Conservation (phyloP, 2,797 vertebrate species). For the Clamator glandarius region DNA sequence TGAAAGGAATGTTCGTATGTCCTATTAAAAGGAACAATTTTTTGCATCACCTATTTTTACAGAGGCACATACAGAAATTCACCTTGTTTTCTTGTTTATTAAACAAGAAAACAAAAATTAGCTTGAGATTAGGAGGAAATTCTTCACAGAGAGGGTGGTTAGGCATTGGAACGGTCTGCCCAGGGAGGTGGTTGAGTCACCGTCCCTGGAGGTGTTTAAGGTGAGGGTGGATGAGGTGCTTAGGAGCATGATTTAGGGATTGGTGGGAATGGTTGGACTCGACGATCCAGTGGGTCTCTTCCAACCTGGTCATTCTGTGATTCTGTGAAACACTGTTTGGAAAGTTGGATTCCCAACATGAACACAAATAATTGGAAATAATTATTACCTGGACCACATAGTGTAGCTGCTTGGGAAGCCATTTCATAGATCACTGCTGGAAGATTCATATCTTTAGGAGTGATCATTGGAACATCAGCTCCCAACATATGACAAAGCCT, state of each 20-base stretch:
- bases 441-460: conserved; percentile 82
- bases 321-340: neutral
- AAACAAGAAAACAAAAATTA: too few relatives aligned
- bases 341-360: neutral
- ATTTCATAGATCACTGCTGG: conserved; percentile 86
- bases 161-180: too few relatives aligned
- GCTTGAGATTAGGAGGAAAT: too few relatives aligned
- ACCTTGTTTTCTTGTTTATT: neutral
- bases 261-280: too few relatives aligned
- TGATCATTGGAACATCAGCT: conserved; percentile 84
- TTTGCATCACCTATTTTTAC: neutral
- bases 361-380: neutral
- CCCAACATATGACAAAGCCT: conserved; percentile 91
- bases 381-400: conserved; percentile 88
- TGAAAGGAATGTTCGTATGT: neutral
- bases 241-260: too few relatives aligned
- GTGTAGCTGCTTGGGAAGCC: conserved; percentile 88
- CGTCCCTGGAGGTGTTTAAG: too few relatives aligned
- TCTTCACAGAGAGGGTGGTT: too few relatives aligned
- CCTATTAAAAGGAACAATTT: neutral
- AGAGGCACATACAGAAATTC: neutral
- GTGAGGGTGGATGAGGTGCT: too few relatives aligned
- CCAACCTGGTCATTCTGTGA: too few relatives aligned
- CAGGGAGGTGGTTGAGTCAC: too few relatives aligned
- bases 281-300: too few relatives aligned